These are phyloP conservation scores for Enteromius viviparus DNA, from an alignment of 2,797 vertebrate genomes.

Conservation along the genomic window DNA sequence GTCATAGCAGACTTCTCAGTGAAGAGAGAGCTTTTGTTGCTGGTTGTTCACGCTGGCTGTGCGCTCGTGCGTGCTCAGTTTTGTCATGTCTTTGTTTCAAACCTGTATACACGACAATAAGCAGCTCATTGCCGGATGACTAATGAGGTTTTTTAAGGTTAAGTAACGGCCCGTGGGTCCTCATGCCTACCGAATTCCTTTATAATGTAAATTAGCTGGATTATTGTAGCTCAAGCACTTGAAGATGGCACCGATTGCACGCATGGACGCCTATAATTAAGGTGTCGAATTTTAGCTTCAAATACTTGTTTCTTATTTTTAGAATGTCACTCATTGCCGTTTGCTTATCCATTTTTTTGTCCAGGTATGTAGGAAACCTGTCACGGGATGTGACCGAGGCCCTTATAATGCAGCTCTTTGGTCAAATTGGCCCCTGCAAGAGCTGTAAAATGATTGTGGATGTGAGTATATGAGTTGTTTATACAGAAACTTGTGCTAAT, in stretches of 20 bases:
- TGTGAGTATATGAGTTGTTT: constrained; percentile 78
- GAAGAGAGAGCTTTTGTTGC: constrained; percentile 29
- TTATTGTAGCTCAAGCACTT: background rate
- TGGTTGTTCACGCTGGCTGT: background rate
- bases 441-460: constrained; percentile 99
- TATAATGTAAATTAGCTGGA: constrained; percentile 18
- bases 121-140: background rate
- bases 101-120: background rate
- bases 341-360: constrained; percentile 36
- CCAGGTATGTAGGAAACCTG: constrained; percentile 95
- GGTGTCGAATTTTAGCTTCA: constrained; percentile 72
- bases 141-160: constrained; percentile 9
- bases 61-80: background rate
- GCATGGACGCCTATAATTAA: constrained; percentile 59
- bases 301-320: constrained; percentile 57
- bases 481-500: background rate
- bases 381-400: constrained; percentile 97
- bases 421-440: constrained; percentile 98
- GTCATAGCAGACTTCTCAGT: background rate
- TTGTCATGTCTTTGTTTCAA: constrained; percentile 33
- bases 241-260: background rate
- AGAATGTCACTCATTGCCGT: background rate
- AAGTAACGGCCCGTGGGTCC: background rate
- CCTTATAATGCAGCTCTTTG: constrained; percentile 96
- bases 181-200: background rate